Evolutionary conservation across 2,888 invertebrate genomes (phyloP).

Genomic region (Masnerella sp.): DNA sequence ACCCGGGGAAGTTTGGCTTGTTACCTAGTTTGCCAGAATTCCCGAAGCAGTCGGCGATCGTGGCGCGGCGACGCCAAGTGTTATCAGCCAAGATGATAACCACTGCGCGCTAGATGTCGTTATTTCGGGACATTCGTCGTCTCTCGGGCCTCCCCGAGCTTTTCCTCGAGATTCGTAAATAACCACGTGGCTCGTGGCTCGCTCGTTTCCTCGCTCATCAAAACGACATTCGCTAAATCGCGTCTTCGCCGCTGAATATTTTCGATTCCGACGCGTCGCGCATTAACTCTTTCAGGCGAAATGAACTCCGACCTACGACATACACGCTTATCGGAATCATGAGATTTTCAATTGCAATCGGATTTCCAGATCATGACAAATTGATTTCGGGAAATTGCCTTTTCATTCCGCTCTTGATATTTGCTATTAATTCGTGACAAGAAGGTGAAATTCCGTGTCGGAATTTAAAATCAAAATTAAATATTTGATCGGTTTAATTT

Average conservation of each 20-base stretch:
- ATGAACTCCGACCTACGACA: too few species aligned
- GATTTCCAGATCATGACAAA: too few species aligned
- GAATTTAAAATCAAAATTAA: too few species aligned
- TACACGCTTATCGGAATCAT: too few species aligned
- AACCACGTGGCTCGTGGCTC: constrained; percentile 34
- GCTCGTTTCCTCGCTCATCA: constrained; percentile 7
- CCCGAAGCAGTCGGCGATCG: constrained; percentile 26
- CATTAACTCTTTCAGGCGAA: constrained; percentile 1
- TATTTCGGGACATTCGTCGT: constrained; percentile 45
- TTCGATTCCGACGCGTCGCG: neutral
- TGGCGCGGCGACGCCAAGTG: constrained; percentile 11
- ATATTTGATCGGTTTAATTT: too few species aligned
- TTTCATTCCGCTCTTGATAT: too few species aligned
- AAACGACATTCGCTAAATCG: constrained; percentile 6
- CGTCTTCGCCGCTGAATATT: neutral
- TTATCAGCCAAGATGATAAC: constrained; percentile 51
- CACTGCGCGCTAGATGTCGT: constrained; percentile 39
- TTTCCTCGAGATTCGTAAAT: constrained; percentile 38
- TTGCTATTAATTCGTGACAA: too few species aligned
- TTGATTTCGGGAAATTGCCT: too few species aligned
- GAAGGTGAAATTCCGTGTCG: too few species aligned
- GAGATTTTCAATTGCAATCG: too few species aligned
- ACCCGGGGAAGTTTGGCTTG: constrained; percentile 44
- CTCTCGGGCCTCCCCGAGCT: constrained; percentile 20
- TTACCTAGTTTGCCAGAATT: constrained; percentile 46